Evolutionary conservation across 2,888 invertebrate species (phyloP), one percentile per base, ranked within the genome.

Genomic region (Cryptus viduatorius): DNA sequence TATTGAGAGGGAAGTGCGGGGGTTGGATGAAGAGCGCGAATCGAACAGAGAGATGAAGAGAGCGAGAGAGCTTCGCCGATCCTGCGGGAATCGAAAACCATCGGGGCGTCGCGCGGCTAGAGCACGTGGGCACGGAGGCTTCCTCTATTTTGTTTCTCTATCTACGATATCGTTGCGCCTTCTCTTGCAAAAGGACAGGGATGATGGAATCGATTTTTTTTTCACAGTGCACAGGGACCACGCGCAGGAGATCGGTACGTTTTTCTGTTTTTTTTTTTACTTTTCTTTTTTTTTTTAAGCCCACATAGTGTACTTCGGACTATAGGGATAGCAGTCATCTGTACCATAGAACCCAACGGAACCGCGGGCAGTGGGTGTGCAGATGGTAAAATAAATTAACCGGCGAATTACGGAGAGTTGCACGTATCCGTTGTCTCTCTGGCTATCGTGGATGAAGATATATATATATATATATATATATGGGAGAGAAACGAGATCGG

Each of bases 31-130:
- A 73, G 65, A 61, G 72, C 24, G 2, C 48, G 44, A 79, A 53
- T 72, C 50, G 71, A n/a, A 19, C 42, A 37, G 44, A 37, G 29
- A 16, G 29, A 8, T 29, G 48, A 59, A 78, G 80, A 59, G 77
- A 85, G 78, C 84, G 75, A 75, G 82, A 75, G 82, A 46, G 77
- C 84, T 81, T 73, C 81, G 73, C 65, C 81, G 56, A 83, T 87
- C 88, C 79, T 86, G 82, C 83, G 88, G 88, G 88, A 87, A 87
- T 87, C 88, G 86, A 86, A 86, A 87, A 82, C 87, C 86, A 87
- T 87, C 85, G 84, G 85, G 86, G 84, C 85, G 69, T 86, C 86
- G 86, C 80, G 85, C 80, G 29, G 29, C 12, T 59, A 1, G 59
- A 72, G 44, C 72, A 72, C 72, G 72, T 72, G 72, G 72, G 14